These are phyloP conservation scores for Chromoteleia sp. DNA, from an alignment of 2,888 invertebrate species.

Conservation along the genomic window DNA sequence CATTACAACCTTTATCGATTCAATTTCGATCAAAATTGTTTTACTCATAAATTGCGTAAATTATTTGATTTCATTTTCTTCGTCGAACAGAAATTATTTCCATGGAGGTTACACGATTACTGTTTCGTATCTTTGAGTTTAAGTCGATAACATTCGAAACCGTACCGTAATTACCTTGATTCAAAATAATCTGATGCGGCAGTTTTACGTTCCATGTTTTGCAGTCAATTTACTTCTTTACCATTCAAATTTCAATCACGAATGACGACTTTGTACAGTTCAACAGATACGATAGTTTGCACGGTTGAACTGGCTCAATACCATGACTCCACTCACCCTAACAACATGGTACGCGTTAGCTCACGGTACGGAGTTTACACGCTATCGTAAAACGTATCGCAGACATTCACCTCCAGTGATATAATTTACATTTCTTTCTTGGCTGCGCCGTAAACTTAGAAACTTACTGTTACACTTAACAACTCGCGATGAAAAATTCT, in stretches of 20 bases:
- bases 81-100: too few relatives aligned
- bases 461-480: slow-evolving; percentile 20
- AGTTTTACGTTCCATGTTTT: slow-evolving; percentile 12
- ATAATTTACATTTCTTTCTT: slow-evolving; percentile 40
- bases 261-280: slow-evolving; percentile 25
- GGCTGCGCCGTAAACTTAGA: slow-evolving; percentile 20
- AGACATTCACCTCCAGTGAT: slow-evolving; percentile 31
- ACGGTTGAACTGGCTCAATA: slow-evolving; percentile 24
- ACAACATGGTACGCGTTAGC: slow-evolving; percentile 27
- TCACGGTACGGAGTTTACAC: slow-evolving; percentile 59
- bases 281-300: slow-evolving; percentile 32
- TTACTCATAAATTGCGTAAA: too few relatives aligned
- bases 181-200: neutral
- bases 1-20: neutral
- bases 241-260: slow-evolving; percentile 41
- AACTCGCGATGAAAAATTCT: slow-evolving; percentile 23
- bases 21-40: too few relatives aligned
- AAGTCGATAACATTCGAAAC: slow-evolving; percentile 7
- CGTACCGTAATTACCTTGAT: slow-evolving; percentile 27
- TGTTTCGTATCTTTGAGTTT: slow-evolving; percentile 1
- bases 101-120: neutral
- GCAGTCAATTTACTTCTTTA: slow-evolving; percentile 40
- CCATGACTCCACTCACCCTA: slow-evolving; percentile 28
- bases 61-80: too few relatives aligned
- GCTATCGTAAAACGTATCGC: slow-evolving; percentile 45